Conservation (phyloP, 2,888 invertebrate species). For the Tetragnatha montana region DNA sequence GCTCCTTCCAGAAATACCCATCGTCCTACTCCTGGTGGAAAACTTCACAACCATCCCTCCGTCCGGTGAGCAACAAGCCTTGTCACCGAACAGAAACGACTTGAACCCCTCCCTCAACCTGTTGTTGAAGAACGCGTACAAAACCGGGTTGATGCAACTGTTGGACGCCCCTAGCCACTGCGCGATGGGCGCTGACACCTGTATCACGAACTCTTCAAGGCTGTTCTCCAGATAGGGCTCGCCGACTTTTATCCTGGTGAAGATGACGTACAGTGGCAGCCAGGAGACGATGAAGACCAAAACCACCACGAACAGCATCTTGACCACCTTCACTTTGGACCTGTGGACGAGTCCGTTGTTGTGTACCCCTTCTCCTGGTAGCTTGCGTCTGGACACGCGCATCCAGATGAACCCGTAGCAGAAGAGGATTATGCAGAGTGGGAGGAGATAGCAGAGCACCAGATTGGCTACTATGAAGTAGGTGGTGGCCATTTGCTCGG, state of each 20-base stretch:
- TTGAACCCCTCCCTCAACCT: constrained; percentile 91
- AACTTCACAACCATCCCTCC: neutral
- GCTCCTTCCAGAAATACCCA: constrained; percentile 1
- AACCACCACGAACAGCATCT: constrained; percentile 76
- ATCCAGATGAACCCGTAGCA: constrained; percentile 73
- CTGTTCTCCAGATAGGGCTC: constrained; percentile 62
- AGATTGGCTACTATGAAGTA: constrained; percentile 73
- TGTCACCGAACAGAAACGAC: constrained; percentile 80
- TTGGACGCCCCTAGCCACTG: constrained; percentile 91
- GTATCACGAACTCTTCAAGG: constrained; percentile 71
- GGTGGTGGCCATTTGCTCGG: constrained; percentile 58
- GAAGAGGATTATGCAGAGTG: constrained; percentile 72
- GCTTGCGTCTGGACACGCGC: constrained; percentile 76
- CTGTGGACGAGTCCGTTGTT: constrained; percentile 69
- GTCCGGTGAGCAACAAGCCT: neutral
- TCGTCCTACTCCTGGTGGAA: constrained; percentile 27
- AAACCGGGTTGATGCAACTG: constrained; percentile 94
- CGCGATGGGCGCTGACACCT: constrained; percentile 86
- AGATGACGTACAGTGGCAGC: constrained; percentile 76
- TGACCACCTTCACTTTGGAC: constrained; percentile 73
- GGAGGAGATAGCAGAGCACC: constrained; percentile 73
- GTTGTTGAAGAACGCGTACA: constrained; percentile 96
- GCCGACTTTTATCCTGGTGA: constrained; percentile 74
- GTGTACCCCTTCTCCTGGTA: constrained; percentile 76
- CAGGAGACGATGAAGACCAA: constrained; percentile 76